phyloP scores from a whole-genome alignment of 2,888 invertebrate species.

The Phortica magna region DNA sequence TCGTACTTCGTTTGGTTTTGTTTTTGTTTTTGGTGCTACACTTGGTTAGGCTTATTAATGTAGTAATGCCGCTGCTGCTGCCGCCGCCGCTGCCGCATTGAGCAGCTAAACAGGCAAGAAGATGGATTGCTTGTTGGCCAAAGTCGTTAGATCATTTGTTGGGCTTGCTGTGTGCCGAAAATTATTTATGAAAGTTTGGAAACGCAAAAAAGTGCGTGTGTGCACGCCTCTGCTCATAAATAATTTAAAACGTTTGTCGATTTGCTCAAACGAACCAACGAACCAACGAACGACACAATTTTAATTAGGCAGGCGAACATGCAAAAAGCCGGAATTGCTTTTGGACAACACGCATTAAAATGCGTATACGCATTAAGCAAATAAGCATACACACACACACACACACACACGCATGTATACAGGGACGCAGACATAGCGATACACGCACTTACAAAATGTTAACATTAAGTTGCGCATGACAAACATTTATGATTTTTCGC shows the following conservation, averaged over 20 bases:
- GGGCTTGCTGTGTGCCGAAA: slow-evolving; percentile 49
- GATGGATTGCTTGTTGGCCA: not conserved
- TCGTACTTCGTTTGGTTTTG: slow-evolving; percentile 16
- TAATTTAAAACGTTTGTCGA: slow-evolving; percentile 61
- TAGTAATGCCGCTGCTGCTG: too few species aligned
- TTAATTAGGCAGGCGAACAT: slow-evolving; percentile 8
- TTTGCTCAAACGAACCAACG: not conserved
- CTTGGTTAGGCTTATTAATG: too few species aligned
- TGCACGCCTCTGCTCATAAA: slow-evolving; percentile 65
- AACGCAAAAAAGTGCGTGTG: not conserved
- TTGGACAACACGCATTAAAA: not conserved
- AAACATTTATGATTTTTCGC: too few species aligned
- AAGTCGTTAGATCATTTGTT: slow-evolving; percentile 30
- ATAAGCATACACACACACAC: not conserved
- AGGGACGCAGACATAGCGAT: too few species aligned
- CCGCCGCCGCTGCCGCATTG: too few species aligned
- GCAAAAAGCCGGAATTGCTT: not conserved
- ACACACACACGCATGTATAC: not conserved
- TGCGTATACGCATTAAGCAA: slow-evolving; percentile 26
- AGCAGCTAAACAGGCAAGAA: not conserved
- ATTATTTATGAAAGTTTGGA: slow-evolving; percentile 15
- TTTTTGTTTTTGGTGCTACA: slow-evolving; percentile 32
- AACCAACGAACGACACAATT: not conserved
- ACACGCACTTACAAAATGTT: too few species aligned
- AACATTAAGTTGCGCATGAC: too few species aligned